Evolutionary conservation across 2,888 invertebrate species (phyloP), one percentile per base, ranked within the genome.

Genomic region (Drosophila paramelanica): DNA sequence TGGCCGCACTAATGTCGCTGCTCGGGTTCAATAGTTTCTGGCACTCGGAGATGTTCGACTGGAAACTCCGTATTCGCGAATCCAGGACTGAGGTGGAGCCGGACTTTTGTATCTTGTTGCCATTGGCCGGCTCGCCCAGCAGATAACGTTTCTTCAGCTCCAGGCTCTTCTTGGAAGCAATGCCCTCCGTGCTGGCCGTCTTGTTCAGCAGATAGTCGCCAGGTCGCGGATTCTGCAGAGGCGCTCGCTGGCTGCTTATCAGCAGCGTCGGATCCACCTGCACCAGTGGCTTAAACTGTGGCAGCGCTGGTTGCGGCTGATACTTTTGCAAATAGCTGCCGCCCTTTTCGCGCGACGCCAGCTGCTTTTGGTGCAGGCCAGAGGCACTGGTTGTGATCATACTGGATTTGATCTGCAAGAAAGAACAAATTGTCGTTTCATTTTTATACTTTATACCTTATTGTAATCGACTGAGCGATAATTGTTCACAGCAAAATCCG

Each of bases 141-240:
- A 97, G 93, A 92, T 97, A 98, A 69, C 95, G 95, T 88, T 97
- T 96, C 90, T 97, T 97, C 46, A 97, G 94, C 92, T 97, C 97
- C 55, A 97, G 93, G 17, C 97, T 97, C 61, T 96, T 95, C 92
- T 97, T 97, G 14, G 97, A 96, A 11, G 97, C 97, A 60, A 97
- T 95, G 20, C 97, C 97, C 87, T 97, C 97, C 1, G 97, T 97
- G 74, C 97, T 97, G 72, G 96, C 96, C 0, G 97, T 96, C 85
- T 97, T 94, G 90, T 96, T 96, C 43, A 97, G 93, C 43, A 96
- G 93, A 90, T 96, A 96, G 74, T 96, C 96, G n/a, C 95, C 95
- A 13, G 94, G 93, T 5, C 94, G 93, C 0, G 94, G 94, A 90
- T 94, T 94, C 51, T 93, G 92, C 13, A 94, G 87, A 1, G 94